Evolutionary conservation across 1,140 invertebrate species (phyloP).

Genomic region (Aporrectodea caliginosa): DNA sequence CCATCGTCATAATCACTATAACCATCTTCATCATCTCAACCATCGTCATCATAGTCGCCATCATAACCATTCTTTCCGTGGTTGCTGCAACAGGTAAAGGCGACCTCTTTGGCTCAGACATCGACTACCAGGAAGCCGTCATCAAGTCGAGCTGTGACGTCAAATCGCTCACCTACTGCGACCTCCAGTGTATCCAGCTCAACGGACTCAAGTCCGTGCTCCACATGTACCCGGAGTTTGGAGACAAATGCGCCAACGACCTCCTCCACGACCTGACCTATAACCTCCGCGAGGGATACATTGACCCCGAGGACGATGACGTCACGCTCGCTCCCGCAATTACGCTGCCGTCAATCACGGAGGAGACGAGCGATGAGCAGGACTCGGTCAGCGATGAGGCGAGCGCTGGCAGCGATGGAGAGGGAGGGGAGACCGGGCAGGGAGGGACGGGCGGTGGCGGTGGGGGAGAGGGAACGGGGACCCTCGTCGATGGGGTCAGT

Average conservation of each 20-base stretch:
- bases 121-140: constrained; percentile 69
- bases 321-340: neutral
- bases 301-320: constrained; percentile 40
- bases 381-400: neutral
- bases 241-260: constrained; percentile 81
- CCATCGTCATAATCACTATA: no score
- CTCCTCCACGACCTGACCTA: constrained; percentile 93
- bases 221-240: constrained; percentile 86
- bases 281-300: constrained; percentile 79
- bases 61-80: no score
- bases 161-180: constrained; percentile 89
- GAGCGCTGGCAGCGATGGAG: neutral
- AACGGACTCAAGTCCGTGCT: constrained; percentile 83
- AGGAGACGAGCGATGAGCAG: neutral
- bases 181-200: constrained; percentile 89
- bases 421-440: neutral
- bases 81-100: no score
- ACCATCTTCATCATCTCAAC: no score
- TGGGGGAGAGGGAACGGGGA: neutral
- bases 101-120: constrained; percentile 91
- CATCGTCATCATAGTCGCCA: no score
- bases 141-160: constrained; percentile 92
- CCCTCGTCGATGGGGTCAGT: neutral
- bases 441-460: no score
- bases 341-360: constrained; percentile 16